Percentiles rank a stretch among this genome's conserved stretches.
Evolutionary conservation across 2,888 invertebrate species (phyloP).

Genomic region (Tolmerus cingulatus): DNA sequence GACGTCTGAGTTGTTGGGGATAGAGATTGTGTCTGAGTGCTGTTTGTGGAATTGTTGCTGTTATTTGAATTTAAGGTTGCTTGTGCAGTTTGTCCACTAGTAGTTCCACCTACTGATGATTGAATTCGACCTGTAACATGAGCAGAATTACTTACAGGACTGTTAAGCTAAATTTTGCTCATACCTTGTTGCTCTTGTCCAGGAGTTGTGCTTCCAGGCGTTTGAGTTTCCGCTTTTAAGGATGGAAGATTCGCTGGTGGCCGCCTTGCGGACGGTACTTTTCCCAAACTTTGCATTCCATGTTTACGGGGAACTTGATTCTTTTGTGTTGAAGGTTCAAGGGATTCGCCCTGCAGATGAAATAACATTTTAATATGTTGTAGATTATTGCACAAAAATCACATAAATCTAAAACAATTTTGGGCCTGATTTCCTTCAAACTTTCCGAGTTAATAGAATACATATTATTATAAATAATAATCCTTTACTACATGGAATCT

Average conservation of each 20-base stretch:
- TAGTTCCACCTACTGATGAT: conserved; percentile 43
- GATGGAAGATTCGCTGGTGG: conserved; percentile 99
- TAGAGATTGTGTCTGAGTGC: conserved; percentile 50
- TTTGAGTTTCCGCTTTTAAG: conserved; percentile 88
- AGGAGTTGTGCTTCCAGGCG: conserved; percentile 58
- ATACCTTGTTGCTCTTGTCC: conserved; percentile 48
- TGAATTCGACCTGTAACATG: conserved; percentile 43
- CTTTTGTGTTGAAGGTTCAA: conserved; percentile 87
- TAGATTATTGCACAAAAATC: background rate
- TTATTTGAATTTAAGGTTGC: conserved; percentile 35
- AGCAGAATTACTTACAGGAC: background rate
- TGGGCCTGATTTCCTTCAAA: background rate
- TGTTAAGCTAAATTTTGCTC: background rate
- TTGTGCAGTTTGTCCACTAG: conserved; percentile 47
- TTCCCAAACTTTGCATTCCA: conserved; percentile 99
- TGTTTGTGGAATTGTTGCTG: conserved; percentile 46
- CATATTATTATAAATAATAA: no score
- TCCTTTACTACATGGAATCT: background rate
- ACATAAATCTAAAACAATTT: background rate
- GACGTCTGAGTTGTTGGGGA: conserved; percentile 46
- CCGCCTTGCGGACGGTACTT: conserved; percentile 96
- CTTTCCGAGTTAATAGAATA: no score
- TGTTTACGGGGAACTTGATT: conserved; percentile 94
- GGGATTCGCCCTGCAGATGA: conserved; percentile 77
- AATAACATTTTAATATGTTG: conserved; percentile 34